phyloP scores from a whole-genome alignment of 1,140 invertebrate genomes.

The Drosophila cardini region DNA sequence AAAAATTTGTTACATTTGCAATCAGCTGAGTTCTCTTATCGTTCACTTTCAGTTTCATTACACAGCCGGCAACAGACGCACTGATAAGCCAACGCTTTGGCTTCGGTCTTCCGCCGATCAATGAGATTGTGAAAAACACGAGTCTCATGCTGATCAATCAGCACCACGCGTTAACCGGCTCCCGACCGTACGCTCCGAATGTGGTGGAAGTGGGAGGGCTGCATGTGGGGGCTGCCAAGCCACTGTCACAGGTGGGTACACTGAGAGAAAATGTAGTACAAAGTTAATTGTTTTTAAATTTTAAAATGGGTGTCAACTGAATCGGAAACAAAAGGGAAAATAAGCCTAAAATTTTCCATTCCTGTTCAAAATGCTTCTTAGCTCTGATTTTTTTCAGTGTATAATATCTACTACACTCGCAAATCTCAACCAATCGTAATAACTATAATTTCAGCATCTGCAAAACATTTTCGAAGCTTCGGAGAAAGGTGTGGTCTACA shows the following conservation, averaged over 20 bases:
- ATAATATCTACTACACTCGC: too few relatives aligned
- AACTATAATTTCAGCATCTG: constrained; percentile 45
- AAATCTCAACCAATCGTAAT: too few relatives aligned
- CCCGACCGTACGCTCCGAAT: constrained; percentile 85
- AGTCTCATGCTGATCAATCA: constrained; percentile 87
- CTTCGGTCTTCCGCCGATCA: constrained; percentile 85
- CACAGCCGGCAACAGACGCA: constrained; percentile 86
- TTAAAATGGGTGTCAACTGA: too few relatives aligned
- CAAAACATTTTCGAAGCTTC: constrained; percentile 75
- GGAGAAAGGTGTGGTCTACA: constrained; percentile 70
- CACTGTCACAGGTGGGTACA: constrained; percentile 85
- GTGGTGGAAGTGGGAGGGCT: constrained; percentile 88
- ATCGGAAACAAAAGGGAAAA: too few relatives aligned
- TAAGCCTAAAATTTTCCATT: too few relatives aligned
- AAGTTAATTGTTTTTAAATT: too few relatives aligned
- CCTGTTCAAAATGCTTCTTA: too few relatives aligned
- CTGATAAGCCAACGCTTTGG: constrained; percentile 86
- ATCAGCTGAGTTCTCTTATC: not conserved
- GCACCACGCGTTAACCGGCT: constrained; percentile 86
- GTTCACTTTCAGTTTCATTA: constrained; percentile 74
- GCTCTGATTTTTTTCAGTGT: too few relatives aligned
- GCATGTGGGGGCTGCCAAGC: constrained; percentile 84
- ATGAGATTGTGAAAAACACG: constrained; percentile 86
- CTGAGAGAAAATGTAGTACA: too few relatives aligned
- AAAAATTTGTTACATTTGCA: not conserved